Evolutionary conservation across 30 jellyfish, hydroid and myxozoan genomes (phyloP).

Genomic region (Chironex yamaguchii): DNA sequence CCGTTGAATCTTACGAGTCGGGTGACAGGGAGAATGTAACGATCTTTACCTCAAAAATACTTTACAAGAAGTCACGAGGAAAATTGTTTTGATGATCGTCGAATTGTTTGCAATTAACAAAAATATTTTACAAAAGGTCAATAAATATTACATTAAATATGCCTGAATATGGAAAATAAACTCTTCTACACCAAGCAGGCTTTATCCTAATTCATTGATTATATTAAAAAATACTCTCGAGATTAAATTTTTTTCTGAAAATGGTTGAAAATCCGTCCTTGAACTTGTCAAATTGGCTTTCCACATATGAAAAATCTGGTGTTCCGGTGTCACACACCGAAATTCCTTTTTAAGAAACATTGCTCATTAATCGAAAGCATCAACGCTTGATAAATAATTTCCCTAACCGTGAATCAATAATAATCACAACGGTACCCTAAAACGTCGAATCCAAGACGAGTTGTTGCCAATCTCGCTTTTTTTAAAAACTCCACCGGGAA

Average conservation of each 20-base stretch:
- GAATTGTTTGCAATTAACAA: conserved; percentile 69
- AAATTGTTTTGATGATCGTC: conserved; percentile 85
- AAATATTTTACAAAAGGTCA: conserved; percentile 83
- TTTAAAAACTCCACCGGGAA: neutral
- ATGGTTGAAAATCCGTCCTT: neutral
- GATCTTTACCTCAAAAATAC: neutral
- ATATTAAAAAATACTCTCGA: conserved; percentile 83
- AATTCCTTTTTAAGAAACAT: neutral
- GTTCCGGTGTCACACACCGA: neutral
- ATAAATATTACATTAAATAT: conserved; percentile 85
- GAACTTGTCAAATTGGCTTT: neutral
- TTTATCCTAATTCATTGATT: conserved; percentile 74
- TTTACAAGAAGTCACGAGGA: neutral
- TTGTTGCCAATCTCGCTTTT: no score
- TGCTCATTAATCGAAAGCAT: neutral
- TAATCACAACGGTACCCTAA: no score
- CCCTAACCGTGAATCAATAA: no score
- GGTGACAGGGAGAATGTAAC: neutral
- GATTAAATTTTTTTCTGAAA: conserved; percentile 56
- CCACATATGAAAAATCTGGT: neutral
- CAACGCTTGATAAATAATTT: neutral
- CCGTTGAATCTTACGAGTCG: neutral
- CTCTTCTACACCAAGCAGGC: conserved; percentile 83
- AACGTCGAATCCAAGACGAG: no score
- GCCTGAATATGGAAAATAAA: conserved; percentile 84